A percentile compares a stretch with the other conserved stretches of the same genome.
Conservation (phyloP, 2,888 invertebrate species). For the Meta bourneti region DNA sequence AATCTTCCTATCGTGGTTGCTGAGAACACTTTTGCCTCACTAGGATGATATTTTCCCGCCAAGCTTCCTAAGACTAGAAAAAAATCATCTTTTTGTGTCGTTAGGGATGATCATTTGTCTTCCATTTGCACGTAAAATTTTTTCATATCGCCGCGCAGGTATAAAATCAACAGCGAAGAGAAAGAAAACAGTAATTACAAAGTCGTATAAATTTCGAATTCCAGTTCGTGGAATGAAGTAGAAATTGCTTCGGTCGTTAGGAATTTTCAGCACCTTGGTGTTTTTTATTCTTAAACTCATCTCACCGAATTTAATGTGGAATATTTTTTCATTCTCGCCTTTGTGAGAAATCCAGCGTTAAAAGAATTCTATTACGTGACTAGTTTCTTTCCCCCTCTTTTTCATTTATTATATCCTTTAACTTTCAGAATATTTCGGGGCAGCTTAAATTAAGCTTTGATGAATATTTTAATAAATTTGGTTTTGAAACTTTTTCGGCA, state of each 20-base stretch:
- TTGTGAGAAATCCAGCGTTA: constrained; percentile 3
- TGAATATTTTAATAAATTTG: not conserved
- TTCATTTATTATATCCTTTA: not conserved
- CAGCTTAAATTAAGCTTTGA: not conserved
- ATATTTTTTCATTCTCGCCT: not conserved
- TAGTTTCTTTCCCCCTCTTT: not conserved
- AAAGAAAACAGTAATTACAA: constrained; percentile 40
- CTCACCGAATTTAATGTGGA: not conserved
- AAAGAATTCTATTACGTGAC: constrained; percentile 6
- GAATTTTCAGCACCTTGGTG: not conserved
- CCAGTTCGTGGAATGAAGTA: constrained; percentile 34
- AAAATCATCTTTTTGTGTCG: constrained; percentile 4
- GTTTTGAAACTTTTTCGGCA: too few relatives aligned
- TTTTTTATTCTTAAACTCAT: not conserved
- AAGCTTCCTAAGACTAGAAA: not conserved
- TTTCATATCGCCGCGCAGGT: not conserved
- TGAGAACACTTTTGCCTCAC: not conserved
- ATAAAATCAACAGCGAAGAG: constrained; percentile 1
- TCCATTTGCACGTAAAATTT: not conserved
- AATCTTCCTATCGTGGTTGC: not conserved
- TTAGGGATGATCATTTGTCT: constrained; percentile 14
- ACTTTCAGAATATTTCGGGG: not conserved
- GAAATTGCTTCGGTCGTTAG: constrained; percentile 54
- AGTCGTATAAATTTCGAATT: constrained; percentile 59
- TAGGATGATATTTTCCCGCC: not conserved